Percentiles rank a stretch among this genome's conserved stretches.
These are phyloP conservation scores for Ctena decussata DNA, from an alignment of 2,888 invertebrate species.

Conservation along the genomic window DNA sequence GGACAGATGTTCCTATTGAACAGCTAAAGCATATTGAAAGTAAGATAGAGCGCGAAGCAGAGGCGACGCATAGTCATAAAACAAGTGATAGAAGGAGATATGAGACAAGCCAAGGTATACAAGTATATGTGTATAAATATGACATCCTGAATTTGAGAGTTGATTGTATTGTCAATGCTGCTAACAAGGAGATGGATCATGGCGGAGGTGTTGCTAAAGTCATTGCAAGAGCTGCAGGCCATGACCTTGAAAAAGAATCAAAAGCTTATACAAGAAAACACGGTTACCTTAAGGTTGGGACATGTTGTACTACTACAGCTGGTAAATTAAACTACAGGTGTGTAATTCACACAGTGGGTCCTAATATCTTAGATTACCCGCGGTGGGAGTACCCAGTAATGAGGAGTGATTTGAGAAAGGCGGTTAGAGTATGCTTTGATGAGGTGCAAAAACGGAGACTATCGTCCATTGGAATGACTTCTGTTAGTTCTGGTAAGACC, in stretches of 20 bases:
- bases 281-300: neutral
- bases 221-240: neutral
- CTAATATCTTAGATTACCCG: neutral
- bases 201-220: neutral
- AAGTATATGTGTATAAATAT: neutral
- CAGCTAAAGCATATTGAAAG: too few species aligned
- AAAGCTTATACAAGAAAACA: neutral
- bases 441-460: neutral
- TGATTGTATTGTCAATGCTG: neutral
- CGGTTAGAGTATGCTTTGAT: neutral
- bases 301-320: neutral
- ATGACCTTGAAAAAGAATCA: neutral
- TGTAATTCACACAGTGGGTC: neutral
- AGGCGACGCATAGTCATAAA: too few species aligned
- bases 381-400: neutral
- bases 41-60: too few species aligned
- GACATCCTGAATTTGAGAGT: neutral
- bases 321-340: neutral
- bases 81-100: too few species aligned
- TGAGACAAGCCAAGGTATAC: neutral
- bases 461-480: neutral
- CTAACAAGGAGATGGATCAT: neutral
- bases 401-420: neutral
- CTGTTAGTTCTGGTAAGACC: neutral
- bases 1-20: too few species aligned